Evolutionary conservation across 2,113 vertebrate genomes (phyloP), one percentile per base, ranked within the genome.

Genomic region (Nesogale talazaci): DNA sequence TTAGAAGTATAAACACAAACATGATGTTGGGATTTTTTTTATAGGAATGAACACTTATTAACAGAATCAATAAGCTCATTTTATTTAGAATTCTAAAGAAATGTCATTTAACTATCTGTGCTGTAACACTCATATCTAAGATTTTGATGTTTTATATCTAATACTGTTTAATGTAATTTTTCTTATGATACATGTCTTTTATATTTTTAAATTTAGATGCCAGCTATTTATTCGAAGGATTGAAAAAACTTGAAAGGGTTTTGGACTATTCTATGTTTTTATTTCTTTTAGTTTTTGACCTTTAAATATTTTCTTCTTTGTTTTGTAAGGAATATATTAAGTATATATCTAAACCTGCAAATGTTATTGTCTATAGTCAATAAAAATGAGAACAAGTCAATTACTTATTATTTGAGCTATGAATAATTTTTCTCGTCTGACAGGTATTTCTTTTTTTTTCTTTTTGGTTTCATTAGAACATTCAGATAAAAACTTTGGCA

Each of bases 401-500:
- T 75, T 95, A 72, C 96, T 88, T 86, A 1, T 97, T 95, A 46
- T 95, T 84, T 93, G 80, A 75, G 34, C 20, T 81, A 25, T 92
- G 31, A 93, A 69, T 42, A 29, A 57, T 88, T 93, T 95, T 57
- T 94, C 20, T 95, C 93, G 75, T 77, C 96, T 97, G 96, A 97
- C 94, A 97, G 95, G 96, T 98, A 96, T 98, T 92, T 98, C 40
- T 98, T 96, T 97, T 98, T 98, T 97, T 98, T 97, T 93, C 98
- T 95, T 98, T 98, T 98, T 99, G 98, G 97, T 98, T 99, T 98
- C 98, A 98, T 98, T 99, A 99, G 99, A 99, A 99, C 98, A 99
- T 99, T 98, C 99, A 99, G 97, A 99, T 99, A 98, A 99, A 99
- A 99, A 99, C 99, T 98, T 99, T 99, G 99, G 99, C 99, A 98